Conservation (phyloP, 2,888 invertebrate genomes). For the Noctua fimbriata region DNA sequence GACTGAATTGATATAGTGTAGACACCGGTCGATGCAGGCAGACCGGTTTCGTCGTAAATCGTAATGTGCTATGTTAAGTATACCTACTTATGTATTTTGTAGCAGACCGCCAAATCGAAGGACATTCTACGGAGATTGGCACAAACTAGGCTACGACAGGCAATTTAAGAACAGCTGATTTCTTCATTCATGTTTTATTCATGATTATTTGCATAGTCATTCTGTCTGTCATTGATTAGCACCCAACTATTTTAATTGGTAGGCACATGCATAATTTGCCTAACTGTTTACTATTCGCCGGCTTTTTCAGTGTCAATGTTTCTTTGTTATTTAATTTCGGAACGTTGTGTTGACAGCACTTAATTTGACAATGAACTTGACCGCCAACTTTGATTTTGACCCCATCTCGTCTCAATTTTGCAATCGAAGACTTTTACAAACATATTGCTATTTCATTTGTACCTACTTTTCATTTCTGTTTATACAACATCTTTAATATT, state of each 20-base stretch:
- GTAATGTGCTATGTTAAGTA: conserved; percentile 73
- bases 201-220: conserved; percentile 66
- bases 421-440: neutral
- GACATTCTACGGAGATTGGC: conserved; percentile 74
- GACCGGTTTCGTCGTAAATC: conserved; percentile 88
- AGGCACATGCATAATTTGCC: conserved; percentile 32
- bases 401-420: conserved; percentile 9
- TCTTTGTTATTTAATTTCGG: conserved; percentile 32
- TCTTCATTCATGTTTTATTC: conserved; percentile 69
- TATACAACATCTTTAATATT: neutral
- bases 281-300: conserved; percentile 44
- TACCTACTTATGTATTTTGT: conserved; percentile 62
- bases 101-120: conserved; percentile 79
- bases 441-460: neutral
- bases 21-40: conserved; percentile 76
- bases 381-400: conserved; percentile 44
- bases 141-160: conserved; percentile 56
- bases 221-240: conserved; percentile 57
- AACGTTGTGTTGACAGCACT: conserved; percentile 35
- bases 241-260: conserved; percentile 50
- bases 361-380: conserved; percentile 52
- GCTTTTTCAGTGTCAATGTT: conserved; percentile 41
- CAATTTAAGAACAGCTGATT: conserved; percentile 73
- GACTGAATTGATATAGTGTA: conserved; percentile 82
- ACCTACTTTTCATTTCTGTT: neutral